A percentile compares a stretch with the other conserved stretches of the same genome.
These are phyloP conservation scores for Gymnothorax javanicus DNA, from an alignment of 2,797 vertebrate genomes.

Conservation along the genomic window DNA sequence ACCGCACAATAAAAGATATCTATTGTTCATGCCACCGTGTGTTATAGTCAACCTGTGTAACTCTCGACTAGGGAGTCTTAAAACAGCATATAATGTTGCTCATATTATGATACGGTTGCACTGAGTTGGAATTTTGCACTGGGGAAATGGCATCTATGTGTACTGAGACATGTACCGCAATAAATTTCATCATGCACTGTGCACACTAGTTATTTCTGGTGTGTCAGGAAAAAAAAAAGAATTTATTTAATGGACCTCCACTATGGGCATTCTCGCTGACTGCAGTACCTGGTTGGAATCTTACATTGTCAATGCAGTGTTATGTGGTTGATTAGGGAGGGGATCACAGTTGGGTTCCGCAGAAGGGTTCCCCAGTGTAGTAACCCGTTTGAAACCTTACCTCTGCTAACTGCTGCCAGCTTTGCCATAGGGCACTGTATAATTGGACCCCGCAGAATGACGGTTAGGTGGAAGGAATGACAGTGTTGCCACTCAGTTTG, in stretches of 20 bases:
- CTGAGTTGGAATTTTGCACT: background rate
- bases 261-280: background rate
- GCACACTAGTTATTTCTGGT: background rate
- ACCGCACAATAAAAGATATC: background rate
- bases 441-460: background rate
- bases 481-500: background rate
- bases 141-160: background rate
- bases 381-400: background rate
- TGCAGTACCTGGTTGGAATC: background rate
- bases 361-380: background rate
- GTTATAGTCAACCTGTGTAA: too few species aligned
- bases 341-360: background rate
- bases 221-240: background rate
- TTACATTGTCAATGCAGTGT: background rate
- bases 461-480: background rate
- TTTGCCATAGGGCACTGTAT: background rate
- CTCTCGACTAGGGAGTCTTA: background rate
- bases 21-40: background rate
- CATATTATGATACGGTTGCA: background rate
- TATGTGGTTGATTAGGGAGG: background rate
- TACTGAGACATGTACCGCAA: background rate
- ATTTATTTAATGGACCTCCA: background rate
- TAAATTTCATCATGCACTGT: background rate
- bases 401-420: background rate
- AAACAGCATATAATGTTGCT: background rate